phyloP scores from a whole-genome alignment of 2,888 invertebrate species.

The Smittia aterrima region DNA sequence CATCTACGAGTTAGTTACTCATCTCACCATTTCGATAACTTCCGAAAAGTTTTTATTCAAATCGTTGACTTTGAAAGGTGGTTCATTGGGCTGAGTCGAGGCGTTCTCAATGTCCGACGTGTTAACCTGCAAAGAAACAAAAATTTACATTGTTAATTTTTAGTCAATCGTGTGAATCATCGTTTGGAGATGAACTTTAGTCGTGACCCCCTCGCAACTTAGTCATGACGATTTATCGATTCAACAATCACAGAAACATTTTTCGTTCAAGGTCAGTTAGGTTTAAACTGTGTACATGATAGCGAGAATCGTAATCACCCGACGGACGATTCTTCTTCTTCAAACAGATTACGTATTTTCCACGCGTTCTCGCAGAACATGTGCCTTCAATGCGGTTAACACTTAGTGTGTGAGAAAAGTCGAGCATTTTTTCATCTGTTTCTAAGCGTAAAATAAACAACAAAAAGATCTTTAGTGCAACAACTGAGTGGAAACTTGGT shows the following conservation, averaged over 20 bases:
- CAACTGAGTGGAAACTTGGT: too few relatives aligned
- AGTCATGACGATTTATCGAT: not conserved
- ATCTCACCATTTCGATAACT: constrained; percentile 43
- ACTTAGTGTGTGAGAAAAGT: too few relatives aligned
- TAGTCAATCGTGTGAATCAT: not conserved
- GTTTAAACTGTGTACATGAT: too few relatives aligned
- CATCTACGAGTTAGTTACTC: too few relatives aligned
- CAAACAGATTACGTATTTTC: too few relatives aligned
- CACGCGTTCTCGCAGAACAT: too few relatives aligned
- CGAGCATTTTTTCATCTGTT: too few relatives aligned
- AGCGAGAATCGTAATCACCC: too few relatives aligned
- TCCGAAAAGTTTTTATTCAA: constrained; percentile 42
- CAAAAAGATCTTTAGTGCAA: too few relatives aligned
- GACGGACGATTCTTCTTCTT: too few relatives aligned
- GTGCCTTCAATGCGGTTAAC: too few relatives aligned
- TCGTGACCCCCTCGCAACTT: not conserved
- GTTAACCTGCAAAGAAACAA: constrained; percentile 41
- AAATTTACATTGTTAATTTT: not conserved
- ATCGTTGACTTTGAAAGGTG: constrained; percentile 41
- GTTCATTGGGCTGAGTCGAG: constrained; percentile 30
- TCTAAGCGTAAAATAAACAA: too few relatives aligned
- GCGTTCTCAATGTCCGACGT: constrained; percentile 35
- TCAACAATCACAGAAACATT: not conserved
- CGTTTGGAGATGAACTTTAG: not conserved
- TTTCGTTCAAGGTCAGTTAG: not conserved